Percentiles rank a stretch among this genome's conserved stretches.
Conservation (phyloP, 2,888 invertebrate genomes). For the Ametastegia equiseti region DNA sequence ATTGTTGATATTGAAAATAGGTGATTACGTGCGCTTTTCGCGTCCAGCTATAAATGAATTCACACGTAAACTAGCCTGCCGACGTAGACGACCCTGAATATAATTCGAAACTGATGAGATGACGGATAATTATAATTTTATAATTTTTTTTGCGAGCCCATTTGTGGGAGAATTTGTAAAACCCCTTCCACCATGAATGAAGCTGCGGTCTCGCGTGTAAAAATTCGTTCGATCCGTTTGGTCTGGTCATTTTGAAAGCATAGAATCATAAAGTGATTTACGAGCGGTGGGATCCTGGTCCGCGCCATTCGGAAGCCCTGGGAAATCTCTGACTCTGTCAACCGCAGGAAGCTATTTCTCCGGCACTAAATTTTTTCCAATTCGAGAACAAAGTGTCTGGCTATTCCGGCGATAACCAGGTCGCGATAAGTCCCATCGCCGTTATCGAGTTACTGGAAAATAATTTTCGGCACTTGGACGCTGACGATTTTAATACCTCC, state of each 20-base stretch:
- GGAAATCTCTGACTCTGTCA: conserved; percentile 26
- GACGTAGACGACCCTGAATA: neutral
- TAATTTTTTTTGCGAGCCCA: neutral
- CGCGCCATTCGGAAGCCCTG: neutral
- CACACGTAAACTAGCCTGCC: neutral
- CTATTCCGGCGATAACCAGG: conserved; percentile 7
- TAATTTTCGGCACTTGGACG: neutral
- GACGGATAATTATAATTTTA: neutral
- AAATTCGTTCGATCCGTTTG: conserved; percentile 11
- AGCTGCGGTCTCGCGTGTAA: neutral
- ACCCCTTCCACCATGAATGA: neutral
- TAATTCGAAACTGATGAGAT: conserved; percentile 30
- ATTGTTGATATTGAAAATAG: neutral
- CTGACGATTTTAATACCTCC: neutral
- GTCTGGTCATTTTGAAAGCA: conserved; percentile 14
- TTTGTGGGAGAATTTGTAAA: neutral
- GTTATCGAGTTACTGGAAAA: neutral
- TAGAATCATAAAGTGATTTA: conserved; percentile 21
- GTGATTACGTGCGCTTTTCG: neutral
- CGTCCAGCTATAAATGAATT: conserved; percentile 15
- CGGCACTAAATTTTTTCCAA: conserved; percentile 1
- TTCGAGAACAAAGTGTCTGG: neutral
- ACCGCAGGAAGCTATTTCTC: conserved; percentile 8
- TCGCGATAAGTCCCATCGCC: neutral
- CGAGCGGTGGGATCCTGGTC: neutral